A percentile compares a stretch with the other conserved stretches of the same genome.
Evolutionary conservation across 2,888 invertebrate species (phyloP).

Genomic region (Papilio gigon): DNA sequence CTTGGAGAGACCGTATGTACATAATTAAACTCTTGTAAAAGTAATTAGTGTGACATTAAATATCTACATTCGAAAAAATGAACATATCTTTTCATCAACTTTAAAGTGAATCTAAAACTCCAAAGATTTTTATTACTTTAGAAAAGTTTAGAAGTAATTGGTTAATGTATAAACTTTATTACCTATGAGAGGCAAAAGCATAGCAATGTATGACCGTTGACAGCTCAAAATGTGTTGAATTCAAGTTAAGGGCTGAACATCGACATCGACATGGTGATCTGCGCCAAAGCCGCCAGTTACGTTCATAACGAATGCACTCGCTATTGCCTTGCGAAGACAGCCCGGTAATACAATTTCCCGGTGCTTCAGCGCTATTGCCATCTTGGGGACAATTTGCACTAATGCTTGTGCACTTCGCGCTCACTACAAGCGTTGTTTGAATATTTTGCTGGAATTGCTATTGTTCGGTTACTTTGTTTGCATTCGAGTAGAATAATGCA

Average conservation of each 20-base stretch:
- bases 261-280: constrained; percentile 51
- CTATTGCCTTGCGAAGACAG: constrained; percentile 59
- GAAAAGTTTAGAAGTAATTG: no score
- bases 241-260: constrained; percentile 4
- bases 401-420: constrained; percentile 65
- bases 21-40: neutral
- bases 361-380: constrained; percentile 65
- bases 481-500: constrained; percentile 10
- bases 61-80: neutral
- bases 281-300: constrained; percentile 63
- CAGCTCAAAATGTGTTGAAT: constrained; percentile 14
- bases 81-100: neutral
- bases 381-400: constrained; percentile 77
- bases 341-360: constrained; percentile 77
- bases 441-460: constrained; percentile 53
- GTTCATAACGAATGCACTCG: constrained; percentile 74
- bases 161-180: no score
- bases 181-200: neutral
- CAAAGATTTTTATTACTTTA: no score
- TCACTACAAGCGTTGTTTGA: constrained; percentile 63
- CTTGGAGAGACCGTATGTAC: constrained; percentile 3
- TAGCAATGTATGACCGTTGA: constrained; percentile 3
- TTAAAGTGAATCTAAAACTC: no score
- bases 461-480: constrained; percentile 45
- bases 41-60: neutral